Evolutionary conservation across 2,113 vertebrate genomes (phyloP).

Genomic region (Chlorodrepanis virens): DNA sequence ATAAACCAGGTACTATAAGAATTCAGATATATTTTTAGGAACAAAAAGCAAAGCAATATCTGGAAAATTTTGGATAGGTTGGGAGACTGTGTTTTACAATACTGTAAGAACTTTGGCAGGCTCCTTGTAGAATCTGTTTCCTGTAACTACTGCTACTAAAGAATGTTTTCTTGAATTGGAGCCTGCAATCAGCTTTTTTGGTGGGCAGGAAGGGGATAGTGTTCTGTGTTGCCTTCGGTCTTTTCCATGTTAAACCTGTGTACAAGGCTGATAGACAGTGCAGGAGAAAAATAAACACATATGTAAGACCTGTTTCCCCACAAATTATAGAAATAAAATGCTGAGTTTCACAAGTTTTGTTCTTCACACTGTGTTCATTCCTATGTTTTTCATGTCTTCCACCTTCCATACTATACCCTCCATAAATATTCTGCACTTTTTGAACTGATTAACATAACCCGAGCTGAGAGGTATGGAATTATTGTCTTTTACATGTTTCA

Average conservation of each 20-base stretch:
- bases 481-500: neutral
- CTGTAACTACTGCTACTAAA: neutral
- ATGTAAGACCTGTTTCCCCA: neutral
- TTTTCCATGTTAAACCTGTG: neutral
- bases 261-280: neutral
- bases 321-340: neutral
- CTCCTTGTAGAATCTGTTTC: constrained; percentile 6
- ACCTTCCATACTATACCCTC: neutral
- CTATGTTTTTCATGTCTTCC: neutral
- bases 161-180: neutral
- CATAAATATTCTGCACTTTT: neutral
- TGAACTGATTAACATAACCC: neutral
- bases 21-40: neutral
- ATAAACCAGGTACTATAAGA: neutral
- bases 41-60: neutral
- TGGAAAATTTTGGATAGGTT: neutral
- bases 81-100: neutral
- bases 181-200: neutral
- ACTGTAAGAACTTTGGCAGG: neutral
- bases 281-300: neutral
- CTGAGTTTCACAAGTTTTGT: neutral
- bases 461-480: neutral
- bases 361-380: neutral
- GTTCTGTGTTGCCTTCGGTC: neutral
- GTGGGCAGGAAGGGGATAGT: neutral